These are phyloP conservation scores for Mormyrops attenuatus DNA, from an alignment of 2,797 vertebrate species.

Conservation along the genomic window DNA sequence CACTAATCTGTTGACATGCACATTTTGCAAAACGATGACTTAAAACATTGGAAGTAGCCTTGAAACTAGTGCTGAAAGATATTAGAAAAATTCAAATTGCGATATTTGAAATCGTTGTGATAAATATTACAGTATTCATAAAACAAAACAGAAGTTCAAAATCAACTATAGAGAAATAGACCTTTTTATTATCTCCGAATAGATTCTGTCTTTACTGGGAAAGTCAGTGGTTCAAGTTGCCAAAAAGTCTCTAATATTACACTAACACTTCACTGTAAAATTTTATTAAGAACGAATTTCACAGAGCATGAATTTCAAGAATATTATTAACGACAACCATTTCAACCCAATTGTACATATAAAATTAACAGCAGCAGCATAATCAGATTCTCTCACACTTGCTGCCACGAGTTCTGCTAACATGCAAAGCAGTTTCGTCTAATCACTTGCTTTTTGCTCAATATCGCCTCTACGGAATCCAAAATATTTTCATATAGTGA, in stretches of 20 bases:
- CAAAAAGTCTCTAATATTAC: not conserved
- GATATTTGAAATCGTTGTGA: not conserved
- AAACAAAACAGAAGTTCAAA: not conserved
- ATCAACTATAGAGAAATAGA: not conserved
- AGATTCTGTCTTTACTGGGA: not conserved
- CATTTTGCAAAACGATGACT: too few relatives aligned
- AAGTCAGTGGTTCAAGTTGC: not conserved
- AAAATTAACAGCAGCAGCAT: not conserved
- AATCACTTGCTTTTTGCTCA: not conserved
- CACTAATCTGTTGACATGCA: too few relatives aligned
- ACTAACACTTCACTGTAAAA: not conserved
- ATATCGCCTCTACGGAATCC: not conserved
- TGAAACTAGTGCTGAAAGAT: not conserved
- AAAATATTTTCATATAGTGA: not conserved
- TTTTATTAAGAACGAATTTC: not conserved
- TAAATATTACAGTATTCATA: not conserved
- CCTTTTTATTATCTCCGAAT: not conserved
- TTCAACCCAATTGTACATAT: not conserved
- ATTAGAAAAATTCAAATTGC: not conserved
- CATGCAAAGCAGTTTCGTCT: not conserved
- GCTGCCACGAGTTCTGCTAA: not conserved
- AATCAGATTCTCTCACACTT: not conserved
- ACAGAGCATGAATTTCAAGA: not conserved
- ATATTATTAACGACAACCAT: not conserved
- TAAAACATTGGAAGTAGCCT: not conserved